phyloP scores from a whole-genome alignment of 2,113 vertebrate species.

The Syngnathus scovelli region DNA sequence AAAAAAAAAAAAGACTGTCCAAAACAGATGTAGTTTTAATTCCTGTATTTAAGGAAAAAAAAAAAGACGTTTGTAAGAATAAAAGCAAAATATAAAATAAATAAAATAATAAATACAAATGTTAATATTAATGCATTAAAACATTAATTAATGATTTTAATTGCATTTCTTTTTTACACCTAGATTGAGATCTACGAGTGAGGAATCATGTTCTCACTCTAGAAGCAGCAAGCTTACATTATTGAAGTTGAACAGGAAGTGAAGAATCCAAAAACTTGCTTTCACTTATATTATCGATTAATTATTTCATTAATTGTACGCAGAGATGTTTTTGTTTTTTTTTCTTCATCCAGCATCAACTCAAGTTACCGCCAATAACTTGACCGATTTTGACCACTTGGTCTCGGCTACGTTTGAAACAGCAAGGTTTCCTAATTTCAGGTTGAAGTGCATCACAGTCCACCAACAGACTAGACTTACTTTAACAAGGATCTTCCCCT shows the following conservation, averaged over 20 bases:
- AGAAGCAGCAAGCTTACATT: no score
- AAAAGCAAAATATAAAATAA: no score
- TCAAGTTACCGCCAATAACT: neutral
- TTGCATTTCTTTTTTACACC: no score
- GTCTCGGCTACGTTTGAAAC: neutral
- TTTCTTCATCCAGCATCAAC: neutral
- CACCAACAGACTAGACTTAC: constrained; percentile 51
- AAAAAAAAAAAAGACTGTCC: no score
- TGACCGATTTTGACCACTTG: constrained; percentile 5
- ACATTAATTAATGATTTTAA: no score
- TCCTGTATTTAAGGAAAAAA: no score
- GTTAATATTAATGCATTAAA: no score
- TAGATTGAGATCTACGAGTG: no score
- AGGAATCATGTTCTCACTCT: no score
- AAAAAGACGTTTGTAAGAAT: no score
- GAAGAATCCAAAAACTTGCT: neutral
- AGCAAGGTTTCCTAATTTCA: neutral
- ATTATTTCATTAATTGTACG: neutral
- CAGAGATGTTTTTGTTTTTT: neutral
- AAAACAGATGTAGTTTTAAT: no score
- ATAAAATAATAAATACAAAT: no score
- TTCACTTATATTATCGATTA: neutral
- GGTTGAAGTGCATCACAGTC: neutral
- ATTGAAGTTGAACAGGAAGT: neutral
- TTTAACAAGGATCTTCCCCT: constrained; percentile 94